Evolutionary conservation across 2,113 vertebrate species (phyloP), one percentile per base, ranked within the genome.

Genomic region (Chamaetylas fuelleborni): DNA sequence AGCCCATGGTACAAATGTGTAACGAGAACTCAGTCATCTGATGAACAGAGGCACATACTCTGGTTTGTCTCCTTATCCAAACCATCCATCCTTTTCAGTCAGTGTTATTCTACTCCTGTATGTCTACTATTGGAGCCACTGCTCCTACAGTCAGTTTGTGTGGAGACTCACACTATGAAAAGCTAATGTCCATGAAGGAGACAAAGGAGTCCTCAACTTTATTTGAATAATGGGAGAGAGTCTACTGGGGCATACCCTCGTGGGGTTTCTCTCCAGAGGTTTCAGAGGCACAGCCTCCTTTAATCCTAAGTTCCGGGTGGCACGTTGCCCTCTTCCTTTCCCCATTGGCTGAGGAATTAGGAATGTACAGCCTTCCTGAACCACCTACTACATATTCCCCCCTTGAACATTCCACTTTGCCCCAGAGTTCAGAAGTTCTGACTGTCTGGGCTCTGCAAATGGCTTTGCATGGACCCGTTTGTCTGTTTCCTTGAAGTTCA

Each of bases 281-380:
- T 58, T 67, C 31, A 16, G 70, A n/a, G 42, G 34, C 4, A 1
- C 10, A 34, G 51, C 31, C 16, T 50, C 51, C 11, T 36, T 67
- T 22, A 18, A 60, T 36, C 62, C 26, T 23, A 50, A 60, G 67
- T 14, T 60, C 33, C 0, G 0, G 1, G 33, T 48, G 0, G 0
- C 22, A 22, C 12, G 31, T 23, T 51, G 17, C 31, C 36, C 9
- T 26, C 25, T 67, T 77, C 28, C 36, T 43, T 67, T 60, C 23
- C 22, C 18, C 20, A 8, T 9, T 26, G 43, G 11, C 25, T 43
- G 53, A 50, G 36, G 25, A 5, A 11, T 26, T 31, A 20, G 36
- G 43, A 50, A 50, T 20, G 43, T 42, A 14, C 25, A 50, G 17
- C 17, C 22, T 51, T 50, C 9, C 9, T 6, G 2, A 20, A 22